Evolutionary conservation across 2,888 invertebrate species (phyloP), one percentile per base, ranked within the genome.

Genomic region (Eilema caniola): DNA sequence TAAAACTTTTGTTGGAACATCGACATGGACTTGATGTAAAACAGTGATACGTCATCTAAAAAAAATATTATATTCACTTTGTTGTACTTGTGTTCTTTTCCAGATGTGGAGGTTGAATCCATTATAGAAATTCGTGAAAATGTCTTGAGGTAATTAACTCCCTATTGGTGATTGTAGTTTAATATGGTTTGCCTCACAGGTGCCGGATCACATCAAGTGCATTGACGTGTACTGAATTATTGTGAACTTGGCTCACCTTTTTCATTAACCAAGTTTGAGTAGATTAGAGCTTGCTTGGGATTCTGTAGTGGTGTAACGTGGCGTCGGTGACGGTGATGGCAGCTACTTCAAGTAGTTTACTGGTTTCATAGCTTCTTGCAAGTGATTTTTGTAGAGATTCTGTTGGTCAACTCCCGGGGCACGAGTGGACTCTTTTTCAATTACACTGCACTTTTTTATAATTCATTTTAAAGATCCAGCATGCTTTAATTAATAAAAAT

Each of bases 1-100:
- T 24, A 53, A 68, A 60, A 79, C 69, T 61, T 69, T 66, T 47
- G 57, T 61, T 70, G 74, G 72, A 81, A 77, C 85, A 85, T 86
- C 86, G 89, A 89, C 90, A 87, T 90, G 95, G 95, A 94, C 95
- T 95, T 89, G 89, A 93, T 95, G 95, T 94, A 94, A 94, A 95
- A 88, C 94, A 93, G 95, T 92, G 91, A 92, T 90, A 88, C 92
- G 89, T 90, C 89, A 83, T 89, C 86, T 88, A 86, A 88, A 84
- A 86, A 88, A 87, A 86, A 80, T 87, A 90, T 89, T 90, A 88
- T 95, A 94, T 94, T 95, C 92, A 95, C 93, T 92, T 94, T 95
- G 95, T 95, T 95, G 95, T 95, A 95, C 95, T 95, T 95, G 95
- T 95, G 95, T 95, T 95, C 95, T 95, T 95, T 95, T 95, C 90